A percentile compares a stretch with the other conserved stretches of the same genome.
phyloP scores from a whole-genome alignment of 2,888 invertebrate genomes.

The Spodoptera exigua region DNA sequence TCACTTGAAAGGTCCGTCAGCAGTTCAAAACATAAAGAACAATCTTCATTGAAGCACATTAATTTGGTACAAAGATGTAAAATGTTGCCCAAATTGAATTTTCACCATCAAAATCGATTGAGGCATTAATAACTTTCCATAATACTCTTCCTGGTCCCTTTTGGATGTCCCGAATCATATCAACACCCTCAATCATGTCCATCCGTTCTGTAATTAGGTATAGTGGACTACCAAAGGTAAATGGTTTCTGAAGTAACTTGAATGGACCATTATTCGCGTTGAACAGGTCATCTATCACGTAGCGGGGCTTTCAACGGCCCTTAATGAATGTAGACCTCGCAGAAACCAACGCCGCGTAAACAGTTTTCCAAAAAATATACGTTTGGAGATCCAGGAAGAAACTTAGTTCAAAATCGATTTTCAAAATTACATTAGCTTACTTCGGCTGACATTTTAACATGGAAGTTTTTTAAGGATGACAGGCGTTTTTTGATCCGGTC shows the following conservation, averaged over 20 bases:
- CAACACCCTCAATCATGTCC: conserved; percentile 45
- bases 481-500: background rate
- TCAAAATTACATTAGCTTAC: conserved; percentile 34
- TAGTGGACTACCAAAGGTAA: conserved; percentile 57
- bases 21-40: conserved; percentile 1
- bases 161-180: conserved; percentile 36
- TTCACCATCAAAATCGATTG: conserved; percentile 6
- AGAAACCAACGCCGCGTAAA: conserved; percentile 56
- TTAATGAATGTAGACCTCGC: conserved; percentile 73
- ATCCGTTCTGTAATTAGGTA: conserved; percentile 55
- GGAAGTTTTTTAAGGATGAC: conserved; percentile 5
- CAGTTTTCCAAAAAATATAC: conserved; percentile 40
- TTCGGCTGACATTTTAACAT: conserved; percentile 13
- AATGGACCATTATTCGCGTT: conserved; percentile 80
- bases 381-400: conserved; percentile 16
- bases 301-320: conserved; percentile 70
- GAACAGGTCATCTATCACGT: conserved; percentile 80
- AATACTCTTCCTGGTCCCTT: conserved; percentile 13
- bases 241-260: conserved; percentile 66
- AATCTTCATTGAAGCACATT: conserved; percentile 1
- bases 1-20: too few relatives aligned
- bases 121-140: conserved; percentile 6
- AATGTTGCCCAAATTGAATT: conserved; percentile 11
- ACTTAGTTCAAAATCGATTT: conserved; percentile 20
- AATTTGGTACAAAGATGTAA: conserved; percentile 3